phyloP scores from a whole-genome alignment of 2,797 vertebrate species.

The Neosalanx taihuensis region DNA sequence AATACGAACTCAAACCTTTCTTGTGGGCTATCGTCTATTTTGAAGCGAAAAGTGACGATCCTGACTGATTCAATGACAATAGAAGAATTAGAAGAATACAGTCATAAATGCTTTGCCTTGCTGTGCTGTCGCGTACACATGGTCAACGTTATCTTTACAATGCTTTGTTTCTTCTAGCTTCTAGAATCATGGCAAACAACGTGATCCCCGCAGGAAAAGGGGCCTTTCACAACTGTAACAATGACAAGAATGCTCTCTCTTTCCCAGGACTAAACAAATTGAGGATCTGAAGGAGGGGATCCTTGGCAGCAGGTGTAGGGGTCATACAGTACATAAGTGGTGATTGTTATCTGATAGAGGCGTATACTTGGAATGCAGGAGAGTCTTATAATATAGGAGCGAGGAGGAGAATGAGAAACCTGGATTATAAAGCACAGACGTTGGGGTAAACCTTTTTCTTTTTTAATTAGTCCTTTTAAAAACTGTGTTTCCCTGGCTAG shows the following conservation, averaged over 20 bases:
- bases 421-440: background rate
- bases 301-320: constrained; percentile 42
- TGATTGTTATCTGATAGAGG: constrained; percentile 27
- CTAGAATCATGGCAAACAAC: constrained; percentile 35
- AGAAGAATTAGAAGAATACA: background rate
- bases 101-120: constrained; percentile 9
- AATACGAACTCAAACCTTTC: no score
- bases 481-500: no score
- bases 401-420: constrained; percentile 1
- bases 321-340: constrained; percentile 38
- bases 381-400: constrained; percentile 29
- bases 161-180: constrained; percentile 35
- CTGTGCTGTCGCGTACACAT: constrained; percentile 22
- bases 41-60: background rate
- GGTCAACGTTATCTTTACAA: constrained; percentile 39
- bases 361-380: constrained; percentile 30
- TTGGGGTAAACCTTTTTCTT: background rate
- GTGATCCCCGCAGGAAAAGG: constrained; percentile 28
- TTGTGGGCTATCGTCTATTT: background rate
- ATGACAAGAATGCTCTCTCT: constrained; percentile 31
- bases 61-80: constrained; percentile 21
- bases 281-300: constrained; percentile 6
- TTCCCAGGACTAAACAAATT: constrained; percentile 26
- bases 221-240: constrained; percentile 34
- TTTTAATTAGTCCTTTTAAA: no score